These are phyloP conservation scores for Leuciscus waleckii DNA, from an alignment of 2,797 vertebrate genomes.

Conservation along the genomic window DNA sequence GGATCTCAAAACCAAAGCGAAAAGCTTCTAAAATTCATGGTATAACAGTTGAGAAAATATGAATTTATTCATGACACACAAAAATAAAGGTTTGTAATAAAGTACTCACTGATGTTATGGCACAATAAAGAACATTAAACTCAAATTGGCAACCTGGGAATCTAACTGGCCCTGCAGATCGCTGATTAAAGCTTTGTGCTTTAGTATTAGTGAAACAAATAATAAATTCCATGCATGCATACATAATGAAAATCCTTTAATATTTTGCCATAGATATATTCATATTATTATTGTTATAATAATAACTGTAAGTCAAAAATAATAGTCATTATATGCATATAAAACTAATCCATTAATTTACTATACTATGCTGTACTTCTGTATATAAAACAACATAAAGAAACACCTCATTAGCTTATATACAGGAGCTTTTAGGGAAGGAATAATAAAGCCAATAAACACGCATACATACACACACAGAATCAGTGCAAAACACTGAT, in stretches of 20 bases:
- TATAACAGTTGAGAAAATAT: not conserved
- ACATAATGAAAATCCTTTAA: constrained; percentile 83
- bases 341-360: constrained; percentile 85
- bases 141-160: constrained; percentile 1
- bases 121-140: not conserved
- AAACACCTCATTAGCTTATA: constrained; percentile 75
- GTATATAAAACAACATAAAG: constrained; percentile 80
- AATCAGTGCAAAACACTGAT: constrained; percentile 21
- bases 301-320: constrained; percentile 82
- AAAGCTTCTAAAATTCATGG: constrained; percentile 11
- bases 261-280: constrained; percentile 77
- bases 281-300: constrained; percentile 80
- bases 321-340: constrained; percentile 82
- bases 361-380: constrained; percentile 76
- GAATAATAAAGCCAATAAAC: constrained; percentile 74
- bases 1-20: constrained; percentile 11
- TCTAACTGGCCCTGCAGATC: not conserved
- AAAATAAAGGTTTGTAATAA: not conserved
- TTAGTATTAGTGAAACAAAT: constrained; percentile 34
- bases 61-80: not conserved
- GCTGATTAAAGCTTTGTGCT: not conserved
- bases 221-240: constrained; percentile 58
- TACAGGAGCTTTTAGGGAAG: constrained; percentile 76
- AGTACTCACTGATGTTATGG: not conserved
- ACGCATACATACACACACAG: constrained; percentile 56